phyloP scores from a whole-genome alignment of 2,797 vertebrate species.

The Orestias chungarensis region DNA sequence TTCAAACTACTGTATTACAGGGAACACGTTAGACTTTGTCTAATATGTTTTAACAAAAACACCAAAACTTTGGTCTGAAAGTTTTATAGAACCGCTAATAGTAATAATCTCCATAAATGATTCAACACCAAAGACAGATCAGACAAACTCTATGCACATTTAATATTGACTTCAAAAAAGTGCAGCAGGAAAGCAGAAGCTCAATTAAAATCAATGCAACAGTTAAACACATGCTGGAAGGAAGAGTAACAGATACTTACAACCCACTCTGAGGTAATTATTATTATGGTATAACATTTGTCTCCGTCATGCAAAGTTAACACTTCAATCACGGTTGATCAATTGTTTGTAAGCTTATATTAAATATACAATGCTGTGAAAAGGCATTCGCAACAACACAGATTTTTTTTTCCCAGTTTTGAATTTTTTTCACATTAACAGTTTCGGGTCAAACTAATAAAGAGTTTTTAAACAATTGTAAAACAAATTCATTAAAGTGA shows the following conservation, averaged over 20 bases:
- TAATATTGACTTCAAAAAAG: slow-evolving; percentile 18
- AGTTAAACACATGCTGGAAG: slow-evolving; percentile 50
- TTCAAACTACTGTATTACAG: slow-evolving; percentile 6
- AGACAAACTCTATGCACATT: slow-evolving; percentile 23
- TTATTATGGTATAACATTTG: slow-evolving; percentile 39
- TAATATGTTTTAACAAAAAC: background rate
- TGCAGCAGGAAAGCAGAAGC: slow-evolving; percentile 27
- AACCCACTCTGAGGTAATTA: slow-evolving; percentile 36
- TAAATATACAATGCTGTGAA: background rate
- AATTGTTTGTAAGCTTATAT: slow-evolving; percentile 3
- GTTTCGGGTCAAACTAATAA: background rate
- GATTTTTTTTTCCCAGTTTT: background rate
- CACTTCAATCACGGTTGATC: slow-evolving; percentile 17
- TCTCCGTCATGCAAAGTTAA: slow-evolving; percentile 63
- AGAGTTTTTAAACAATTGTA: background rate
- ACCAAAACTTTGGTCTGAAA: background rate
- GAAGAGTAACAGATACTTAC: slow-evolving; percentile 49
- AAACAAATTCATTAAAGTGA: background rate
- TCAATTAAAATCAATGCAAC: slow-evolving; percentile 26
- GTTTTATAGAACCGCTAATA: background rate
- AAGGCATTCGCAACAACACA: background rate
- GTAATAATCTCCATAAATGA: background rate
- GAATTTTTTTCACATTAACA: background rate
- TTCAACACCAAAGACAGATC: slow-evolving; percentile 13
- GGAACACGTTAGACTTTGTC: background rate